Conservation (phyloP, 2,113 vertebrate species). For the Eptesicus fuscus region DNA sequence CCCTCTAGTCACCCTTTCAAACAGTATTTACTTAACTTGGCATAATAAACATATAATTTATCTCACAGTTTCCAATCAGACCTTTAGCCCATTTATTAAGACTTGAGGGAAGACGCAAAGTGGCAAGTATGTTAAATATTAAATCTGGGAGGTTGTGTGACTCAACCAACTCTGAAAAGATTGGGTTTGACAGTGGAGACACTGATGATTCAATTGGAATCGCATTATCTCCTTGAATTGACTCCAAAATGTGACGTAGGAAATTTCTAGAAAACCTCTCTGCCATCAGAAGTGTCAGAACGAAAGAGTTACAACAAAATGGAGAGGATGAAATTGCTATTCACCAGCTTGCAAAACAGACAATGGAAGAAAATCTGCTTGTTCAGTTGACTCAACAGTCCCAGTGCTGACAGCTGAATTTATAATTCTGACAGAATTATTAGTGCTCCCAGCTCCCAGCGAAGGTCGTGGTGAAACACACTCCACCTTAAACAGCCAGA, state of each 20-base stretch:
- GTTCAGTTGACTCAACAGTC: not conserved
- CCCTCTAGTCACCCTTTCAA: slow-evolving; percentile 55
- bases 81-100: slow-evolving; percentile 49
- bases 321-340: not conserved
- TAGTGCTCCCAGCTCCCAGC: not conserved
- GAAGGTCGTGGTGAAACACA: not conserved
- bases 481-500: not conserved
- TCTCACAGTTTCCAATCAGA: slow-evolving; percentile 48
- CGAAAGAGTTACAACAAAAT: slow-evolving; percentile 29
- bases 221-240: slow-evolving; percentile 31
- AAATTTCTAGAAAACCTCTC: slow-evolving; percentile 56
- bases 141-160: slow-evolving; percentile 8
- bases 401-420: not conserved
- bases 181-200: not conserved
- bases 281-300: slow-evolving; percentile 48
- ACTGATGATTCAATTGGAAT: slow-evolving; percentile 16
- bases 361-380: not conserved
- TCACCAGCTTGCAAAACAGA: not conserved
- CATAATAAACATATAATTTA: slow-evolving; percentile 68
- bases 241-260: not conserved
- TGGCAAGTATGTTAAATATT: not conserved
- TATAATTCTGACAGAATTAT: not conserved
- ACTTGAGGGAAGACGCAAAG: slow-evolving; percentile 29
- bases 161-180: not conserved
- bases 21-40: slow-evolving; percentile 61